phyloP scores from a whole-genome alignment of 2,113 vertebrate genomes.

The Triplophysa dalaica region DNA sequence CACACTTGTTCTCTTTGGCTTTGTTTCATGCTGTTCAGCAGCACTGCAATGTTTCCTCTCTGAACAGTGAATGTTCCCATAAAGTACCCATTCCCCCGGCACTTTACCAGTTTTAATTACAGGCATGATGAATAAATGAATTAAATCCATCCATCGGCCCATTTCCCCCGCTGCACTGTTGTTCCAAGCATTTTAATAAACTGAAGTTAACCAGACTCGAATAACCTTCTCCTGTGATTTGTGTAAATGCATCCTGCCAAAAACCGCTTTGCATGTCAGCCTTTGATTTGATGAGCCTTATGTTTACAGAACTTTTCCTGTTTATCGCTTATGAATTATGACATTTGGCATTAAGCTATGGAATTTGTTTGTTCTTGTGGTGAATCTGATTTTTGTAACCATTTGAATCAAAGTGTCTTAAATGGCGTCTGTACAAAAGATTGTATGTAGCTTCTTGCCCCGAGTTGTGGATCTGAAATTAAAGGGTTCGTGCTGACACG shows the following conservation, averaged over 20 bases:
- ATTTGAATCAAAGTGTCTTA: not conserved
- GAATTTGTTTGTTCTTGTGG: not conserved
- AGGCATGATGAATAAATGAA: conserved; percentile 43
- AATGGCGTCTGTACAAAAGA: not conserved
- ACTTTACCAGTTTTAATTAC: conserved; percentile 19
- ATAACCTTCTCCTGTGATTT: conserved; percentile 25
- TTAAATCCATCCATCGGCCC: conserved; percentile 18
- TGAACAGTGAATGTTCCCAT: not conserved
- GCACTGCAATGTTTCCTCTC: not conserved
- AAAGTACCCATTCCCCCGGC: not conserved
- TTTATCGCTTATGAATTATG: conserved; percentile 28
- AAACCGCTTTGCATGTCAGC: conserved; percentile 20
- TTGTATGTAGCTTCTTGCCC: not conserved
- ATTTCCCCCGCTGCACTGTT: conserved; percentile 4
- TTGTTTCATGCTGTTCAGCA: not conserved
- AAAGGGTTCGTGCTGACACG: conserved; percentile 57
- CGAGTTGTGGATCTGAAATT: conserved; percentile 54
- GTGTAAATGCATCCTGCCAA: conserved; percentile 19
- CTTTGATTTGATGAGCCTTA: conserved; percentile 31
- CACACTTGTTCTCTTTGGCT: not conserved
- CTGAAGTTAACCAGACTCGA: conserved; percentile 39
- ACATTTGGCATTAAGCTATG: conserved; percentile 24
- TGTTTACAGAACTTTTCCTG: conserved; percentile 8
- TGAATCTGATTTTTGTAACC: conserved; percentile 1
- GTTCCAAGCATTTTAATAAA: conserved; percentile 37